phyloP scores from a whole-genome alignment of 1,140 invertebrate genomes.

The Battus philenor region DNA sequence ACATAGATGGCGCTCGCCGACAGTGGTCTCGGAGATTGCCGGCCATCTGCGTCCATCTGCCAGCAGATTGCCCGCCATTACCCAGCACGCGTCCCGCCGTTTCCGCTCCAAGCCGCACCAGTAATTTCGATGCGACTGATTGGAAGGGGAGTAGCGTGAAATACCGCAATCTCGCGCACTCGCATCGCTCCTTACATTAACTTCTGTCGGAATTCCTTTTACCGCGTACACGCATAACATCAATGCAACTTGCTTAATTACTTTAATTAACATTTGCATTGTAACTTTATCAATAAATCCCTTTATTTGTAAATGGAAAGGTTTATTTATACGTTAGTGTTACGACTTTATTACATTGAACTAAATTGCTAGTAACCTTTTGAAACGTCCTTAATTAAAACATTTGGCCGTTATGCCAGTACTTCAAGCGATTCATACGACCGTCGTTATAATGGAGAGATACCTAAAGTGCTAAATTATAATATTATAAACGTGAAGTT shows the following conservation, averaged over 20 bases:
- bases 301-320: no score
- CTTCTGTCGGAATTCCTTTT: conserved; percentile 4
- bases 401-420: no score
- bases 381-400: no score
- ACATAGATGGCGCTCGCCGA: conserved; percentile 39
- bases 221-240: neutral
- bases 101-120: conserved; percentile 32
- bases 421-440: no score
- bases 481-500: no score
- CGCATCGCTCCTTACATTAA: conserved; percentile 12
- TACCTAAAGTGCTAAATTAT: no score
- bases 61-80: conserved; percentile 45
- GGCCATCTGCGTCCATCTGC: conserved; percentile 41
- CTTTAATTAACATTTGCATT: no score
- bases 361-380: no score
- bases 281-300: no score
- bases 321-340: no score
- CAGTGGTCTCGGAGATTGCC: conserved; percentile 43
- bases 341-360: no score
- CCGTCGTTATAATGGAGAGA: no score
- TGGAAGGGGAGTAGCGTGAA: conserved; percentile 40
- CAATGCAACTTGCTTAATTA: neutral
- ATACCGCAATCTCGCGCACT: conserved; percentile 30
- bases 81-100: conserved; percentile 48
- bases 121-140: conserved; percentile 39